Base-by-base conservation (phyloP, 1,140 invertebrate species). In the Drosophila kanapiae region DNA sequence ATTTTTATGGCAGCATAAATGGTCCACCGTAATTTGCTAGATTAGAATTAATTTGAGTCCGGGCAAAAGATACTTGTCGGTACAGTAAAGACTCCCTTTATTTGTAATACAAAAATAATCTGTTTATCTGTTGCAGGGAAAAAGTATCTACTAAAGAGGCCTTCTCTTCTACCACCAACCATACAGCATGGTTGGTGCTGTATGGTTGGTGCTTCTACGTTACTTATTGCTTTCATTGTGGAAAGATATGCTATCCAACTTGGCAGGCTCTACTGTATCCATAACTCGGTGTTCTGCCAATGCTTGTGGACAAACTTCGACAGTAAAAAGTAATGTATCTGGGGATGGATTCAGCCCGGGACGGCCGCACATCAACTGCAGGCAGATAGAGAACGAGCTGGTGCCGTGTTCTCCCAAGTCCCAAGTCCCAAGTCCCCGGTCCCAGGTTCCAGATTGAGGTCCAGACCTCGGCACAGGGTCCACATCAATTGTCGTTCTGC, bases 1-100 rank as follows among this genome's bases (percentile, higher is more conserved):
- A 87, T 90, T 87, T 87, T 87, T 87, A 87, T 75, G 85, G 79
- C 80, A 84, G 74, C 80, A 84, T 90, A 88, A 87, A 87, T 88
- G 84, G 72, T 88, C 72, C 80, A 64, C 61, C 81, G 78, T 88
- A 88, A 87, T 87, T 87, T 87, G 80, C 78, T 87, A 87, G 80
- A 87, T 87, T 87, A 87, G 84, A 87, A 87, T 87, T 87, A 87
- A 87, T 87, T 87, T 87, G 60, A 75, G 71, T 62, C 75, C 49
- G 10, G 71, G 38, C 53, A n/a, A 43, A 8, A 60, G 61, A 65
- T 54, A 58, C 45, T 59, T 61, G 45, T 48, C 31, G 10, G 43
- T 49, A 74, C 75, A 78, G 56, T 74, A 35, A 33, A 53, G 23
- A 23, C 23, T 23, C 23, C 23, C 23, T 23, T 2, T 23, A 23